These are phyloP conservation scores for Gambusia affinis DNA, from an alignment of 2,113 vertebrate species.

Conservation along the genomic window DNA sequence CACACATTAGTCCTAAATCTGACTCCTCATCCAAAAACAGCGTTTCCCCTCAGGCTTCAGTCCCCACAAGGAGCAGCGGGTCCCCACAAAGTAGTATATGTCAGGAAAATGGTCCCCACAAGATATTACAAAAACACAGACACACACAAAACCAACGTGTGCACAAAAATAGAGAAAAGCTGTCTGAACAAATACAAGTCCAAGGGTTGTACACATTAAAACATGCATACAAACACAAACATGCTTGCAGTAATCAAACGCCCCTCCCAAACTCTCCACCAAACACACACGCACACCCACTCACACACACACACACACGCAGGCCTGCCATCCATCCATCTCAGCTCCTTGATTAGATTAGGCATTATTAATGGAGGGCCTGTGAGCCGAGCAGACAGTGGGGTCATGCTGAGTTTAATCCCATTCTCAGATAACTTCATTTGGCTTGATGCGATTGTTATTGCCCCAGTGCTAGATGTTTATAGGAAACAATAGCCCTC, in stretches of 20 bases:
- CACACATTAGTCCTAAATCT: too few species aligned
- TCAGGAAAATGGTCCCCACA: too few species aligned
- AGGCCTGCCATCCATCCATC: constrained; percentile 66
- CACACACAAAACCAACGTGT: not conserved
- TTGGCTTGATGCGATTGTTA: constrained; percentile 99
- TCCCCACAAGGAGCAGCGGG: too few species aligned
- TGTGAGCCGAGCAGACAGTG: constrained; percentile 89
- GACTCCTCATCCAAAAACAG: too few species aligned
- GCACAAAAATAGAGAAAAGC: constrained; percentile 7
- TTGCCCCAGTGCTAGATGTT: constrained; percentile 98
- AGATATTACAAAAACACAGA: not conserved
- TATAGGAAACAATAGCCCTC: constrained; percentile 99
- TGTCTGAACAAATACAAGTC: not conserved
- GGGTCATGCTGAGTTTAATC: constrained; percentile 99
- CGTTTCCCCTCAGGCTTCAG: too few species aligned
- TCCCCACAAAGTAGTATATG: too few species aligned
- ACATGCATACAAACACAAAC: constrained; percentile 11
- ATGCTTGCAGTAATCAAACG: constrained; percentile 13
- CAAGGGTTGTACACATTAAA: not conserved
- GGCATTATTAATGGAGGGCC: constrained; percentile 99
- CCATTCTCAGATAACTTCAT: constrained; percentile 99
- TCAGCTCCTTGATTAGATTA: constrained; percentile 93
- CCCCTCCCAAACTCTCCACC: constrained; percentile 12
- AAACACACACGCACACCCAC: constrained; percentile 30
- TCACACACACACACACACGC: constrained; percentile 35